Conservation (phyloP, 2,113 vertebrate species). For the Salvelinus sp. region DNA sequence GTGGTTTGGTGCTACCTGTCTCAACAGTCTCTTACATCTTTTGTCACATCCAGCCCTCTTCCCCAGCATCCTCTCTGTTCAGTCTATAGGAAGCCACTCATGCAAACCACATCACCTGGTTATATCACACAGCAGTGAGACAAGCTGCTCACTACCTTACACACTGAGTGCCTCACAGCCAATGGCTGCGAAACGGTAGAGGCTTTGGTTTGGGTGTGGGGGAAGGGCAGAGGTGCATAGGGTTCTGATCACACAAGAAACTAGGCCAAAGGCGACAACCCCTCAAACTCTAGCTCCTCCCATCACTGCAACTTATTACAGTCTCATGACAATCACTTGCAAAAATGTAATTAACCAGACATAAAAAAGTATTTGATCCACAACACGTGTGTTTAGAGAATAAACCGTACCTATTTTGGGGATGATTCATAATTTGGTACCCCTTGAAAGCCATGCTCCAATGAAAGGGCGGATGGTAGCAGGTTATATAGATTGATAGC, state of each 20-base stretch:
- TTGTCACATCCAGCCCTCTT: conserved; percentile 26
- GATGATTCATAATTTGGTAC: conserved; percentile 69
- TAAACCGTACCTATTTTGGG: conserved; percentile 59
- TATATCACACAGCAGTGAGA: conserved; percentile 58
- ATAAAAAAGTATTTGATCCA: conserved; percentile 43
- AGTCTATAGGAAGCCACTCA: conserved; percentile 41
- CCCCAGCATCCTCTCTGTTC: conserved; percentile 28
- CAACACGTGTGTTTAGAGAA: conserved; percentile 61
- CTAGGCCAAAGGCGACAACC: conserved; percentile 75
- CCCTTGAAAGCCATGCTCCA: conserved; percentile 69
- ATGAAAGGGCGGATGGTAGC: conserved; percentile 72
- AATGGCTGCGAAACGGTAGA: conserved; percentile 67
- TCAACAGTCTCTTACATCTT: conserved; percentile 14
- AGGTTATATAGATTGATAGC: conserved; percentile 76
- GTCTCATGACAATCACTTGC: conserved; percentile 50
- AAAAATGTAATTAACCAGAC: conserved; percentile 50
- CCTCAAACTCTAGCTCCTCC: conserved; percentile 52
- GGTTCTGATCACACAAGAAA: conserved; percentile 79
- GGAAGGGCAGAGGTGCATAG: conserved; percentile 77
- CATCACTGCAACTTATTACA: conserved; percentile 59
- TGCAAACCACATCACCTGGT: conserved; percentile 55
- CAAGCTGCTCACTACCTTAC: conserved; percentile 71
- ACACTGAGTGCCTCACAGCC: conserved; percentile 66
- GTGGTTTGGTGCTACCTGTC: conserved; percentile 29
- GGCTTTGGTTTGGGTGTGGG: conserved; percentile 71